Percentiles rank a stretch among this genome's conserved stretches.
phyloP scores from a whole-genome alignment of 1,140 invertebrate species.

The Cotesia chilonis region DNA sequence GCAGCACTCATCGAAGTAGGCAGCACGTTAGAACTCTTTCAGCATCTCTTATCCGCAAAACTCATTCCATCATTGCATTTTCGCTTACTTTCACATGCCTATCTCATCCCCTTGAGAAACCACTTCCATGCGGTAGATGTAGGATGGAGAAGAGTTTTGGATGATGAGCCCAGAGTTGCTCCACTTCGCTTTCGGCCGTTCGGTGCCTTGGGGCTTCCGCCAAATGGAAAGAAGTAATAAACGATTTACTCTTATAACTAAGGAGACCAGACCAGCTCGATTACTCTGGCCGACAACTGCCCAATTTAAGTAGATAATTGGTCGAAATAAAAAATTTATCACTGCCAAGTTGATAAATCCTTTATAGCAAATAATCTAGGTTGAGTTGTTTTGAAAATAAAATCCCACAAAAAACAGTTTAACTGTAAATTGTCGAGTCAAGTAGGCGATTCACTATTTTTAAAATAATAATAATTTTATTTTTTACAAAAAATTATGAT shows the following conservation, averaged over 20 bases:
- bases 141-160: conserved; percentile 19
- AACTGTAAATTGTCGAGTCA: no score
- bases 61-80: conserved; percentile 9
- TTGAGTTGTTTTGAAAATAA: not conserved
- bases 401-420: not conserved
- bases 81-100: conserved; percentile 4
- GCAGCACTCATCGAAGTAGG: conserved; percentile 33
- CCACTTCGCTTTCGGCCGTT: conserved; percentile 12
- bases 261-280: conserved; percentile 15
- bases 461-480: no score
- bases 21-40: conserved; percentile 32
- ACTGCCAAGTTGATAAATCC: not conserved
- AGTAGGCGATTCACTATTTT: no score
- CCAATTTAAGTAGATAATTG: conserved; percentile 37
- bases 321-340: conserved; percentile 16
- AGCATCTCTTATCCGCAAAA: conserved; percentile 25
- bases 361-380: not conserved
- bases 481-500: no score
- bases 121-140: conserved; percentile 9
- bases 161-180: conserved; percentile 5
- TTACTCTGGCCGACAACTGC: conserved; percentile 12
- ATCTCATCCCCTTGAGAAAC: conserved; percentile 18
- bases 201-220: conserved; percentile 30
- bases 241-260: conserved; percentile 36
- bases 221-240: conserved; percentile 45